Conservation (phyloP, 2,888 invertebrate species). For the Eristalis intricaria region DNA sequence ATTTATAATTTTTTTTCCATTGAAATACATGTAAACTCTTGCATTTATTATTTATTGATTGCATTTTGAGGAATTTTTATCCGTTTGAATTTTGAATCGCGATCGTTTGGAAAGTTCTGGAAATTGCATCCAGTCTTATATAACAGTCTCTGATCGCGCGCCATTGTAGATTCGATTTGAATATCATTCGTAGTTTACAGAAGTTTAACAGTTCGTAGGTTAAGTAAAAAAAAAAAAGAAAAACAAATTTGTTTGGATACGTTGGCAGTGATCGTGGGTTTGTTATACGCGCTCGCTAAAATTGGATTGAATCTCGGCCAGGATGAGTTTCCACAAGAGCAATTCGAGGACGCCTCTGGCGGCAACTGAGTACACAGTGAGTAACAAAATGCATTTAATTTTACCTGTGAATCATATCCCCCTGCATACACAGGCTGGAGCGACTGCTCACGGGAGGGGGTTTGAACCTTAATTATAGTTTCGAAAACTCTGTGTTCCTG, state of each 20-base stretch:
- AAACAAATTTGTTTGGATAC: too few species aligned
- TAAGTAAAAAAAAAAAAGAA: too few species aligned
- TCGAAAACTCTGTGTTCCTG: slow-evolving; percentile 8
- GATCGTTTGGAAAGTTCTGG: slow-evolving; percentile 50
- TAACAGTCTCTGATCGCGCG: slow-evolving; percentile 3
- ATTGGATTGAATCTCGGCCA: slow-evolving; percentile 67
- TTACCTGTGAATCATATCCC: slow-evolving; percentile 25
- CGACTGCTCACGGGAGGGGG: slow-evolving; percentile 3
- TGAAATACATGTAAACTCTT: not conserved
- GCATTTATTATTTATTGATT: not conserved
- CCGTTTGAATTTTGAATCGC: not conserved
- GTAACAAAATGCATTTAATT: slow-evolving; percentile 72
- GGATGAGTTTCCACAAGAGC: slow-evolving; percentile 81
- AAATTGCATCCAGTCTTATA: not conserved
- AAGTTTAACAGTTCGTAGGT: not conserved
- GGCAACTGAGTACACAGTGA: slow-evolving; percentile 80
- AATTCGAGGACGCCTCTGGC: slow-evolving; percentile 81
- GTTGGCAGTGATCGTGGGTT: not conserved
- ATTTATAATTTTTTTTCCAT: slow-evolving; percentile 1
- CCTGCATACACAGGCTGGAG: too few species aligned
- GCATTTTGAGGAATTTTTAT: not conserved
- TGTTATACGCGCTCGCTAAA: not conserved
- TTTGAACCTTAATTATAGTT: slow-evolving; percentile 36
- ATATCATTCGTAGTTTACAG: not conserved
- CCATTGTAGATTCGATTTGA: slow-evolving; percentile 38